Percentiles rank a stretch among this genome's conserved stretches.
Conservation (phyloP, 2,113 vertebrate genomes). For the Taurulus bubalis region DNA sequence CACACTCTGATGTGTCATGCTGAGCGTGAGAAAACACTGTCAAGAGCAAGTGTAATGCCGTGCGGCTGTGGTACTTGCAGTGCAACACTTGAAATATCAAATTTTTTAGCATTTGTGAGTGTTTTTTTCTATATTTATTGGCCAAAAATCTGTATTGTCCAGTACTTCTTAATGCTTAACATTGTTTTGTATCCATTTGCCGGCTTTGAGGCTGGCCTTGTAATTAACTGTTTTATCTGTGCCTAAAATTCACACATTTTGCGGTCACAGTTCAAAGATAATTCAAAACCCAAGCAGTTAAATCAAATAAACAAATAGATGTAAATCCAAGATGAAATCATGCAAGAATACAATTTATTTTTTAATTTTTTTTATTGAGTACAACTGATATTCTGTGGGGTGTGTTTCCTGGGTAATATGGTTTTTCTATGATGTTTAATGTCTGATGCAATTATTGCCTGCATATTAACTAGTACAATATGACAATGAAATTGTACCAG, state of each 20-base stretch:
- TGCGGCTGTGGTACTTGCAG: slow-evolving; percentile 71
- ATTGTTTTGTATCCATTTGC: slow-evolving; percentile 60
- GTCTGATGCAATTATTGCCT: slow-evolving; percentile 64
- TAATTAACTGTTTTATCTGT: slow-evolving; percentile 61
- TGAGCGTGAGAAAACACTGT: slow-evolving; percentile 78
- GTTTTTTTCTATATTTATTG: slow-evolving; percentile 78
- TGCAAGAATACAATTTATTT: background rate
- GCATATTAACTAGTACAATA: slow-evolving; percentile 61
- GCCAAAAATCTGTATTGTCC: slow-evolving; percentile 68
- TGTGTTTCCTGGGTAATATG: slow-evolving; percentile 44
- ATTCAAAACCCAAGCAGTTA: slow-evolving; percentile 6
- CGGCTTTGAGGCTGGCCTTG: slow-evolving; percentile 71
- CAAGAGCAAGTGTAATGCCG: slow-evolving; percentile 63
- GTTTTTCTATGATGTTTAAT: slow-evolving; percentile 52
- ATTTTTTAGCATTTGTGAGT: slow-evolving; percentile 52
- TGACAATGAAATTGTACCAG: slow-evolving; percentile 58
- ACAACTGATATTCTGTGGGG: slow-evolving; percentile 35
- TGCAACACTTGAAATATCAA: slow-evolving; percentile 79
- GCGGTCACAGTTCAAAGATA: slow-evolving; percentile 28
- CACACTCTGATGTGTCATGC: slow-evolving; percentile 70
- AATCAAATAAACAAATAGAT: slow-evolving; percentile 18
- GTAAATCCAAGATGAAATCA: slow-evolving; percentile 34
- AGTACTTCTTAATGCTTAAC: slow-evolving; percentile 62
- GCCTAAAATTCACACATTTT: slow-evolving; percentile 55
- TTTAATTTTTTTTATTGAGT: slow-evolving; percentile 25